Percentiles rank a stretch among this genome's conserved stretches.
Evolutionary conservation across 1,140 invertebrate genomes (phyloP).

Genomic region (Drosophila tristis): DNA sequence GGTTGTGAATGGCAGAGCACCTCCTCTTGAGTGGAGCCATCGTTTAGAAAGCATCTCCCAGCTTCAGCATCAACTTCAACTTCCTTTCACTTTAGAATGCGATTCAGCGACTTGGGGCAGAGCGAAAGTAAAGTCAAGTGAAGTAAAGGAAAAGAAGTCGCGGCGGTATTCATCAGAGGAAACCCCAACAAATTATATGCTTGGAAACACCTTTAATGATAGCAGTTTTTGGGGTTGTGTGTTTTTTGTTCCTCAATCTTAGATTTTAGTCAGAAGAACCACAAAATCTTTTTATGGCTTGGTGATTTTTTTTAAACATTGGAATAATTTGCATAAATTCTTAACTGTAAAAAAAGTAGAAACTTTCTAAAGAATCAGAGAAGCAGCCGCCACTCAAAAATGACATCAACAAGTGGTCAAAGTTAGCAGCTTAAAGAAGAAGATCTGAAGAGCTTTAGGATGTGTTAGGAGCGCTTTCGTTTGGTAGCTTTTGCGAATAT

Average conservation of each 20-base stretch:
- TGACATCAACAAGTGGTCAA: slow-evolving; percentile 66
- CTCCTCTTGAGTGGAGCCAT: slow-evolving; percentile 25
- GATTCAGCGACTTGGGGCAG: slow-evolving; percentile 12
- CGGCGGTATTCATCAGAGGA: background rate
- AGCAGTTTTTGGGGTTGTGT: slow-evolving; percentile 16
- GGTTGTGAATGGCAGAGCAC: slow-evolving; percentile 55
- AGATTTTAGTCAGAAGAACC: background rate
- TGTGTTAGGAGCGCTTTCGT: slow-evolving; percentile 21
- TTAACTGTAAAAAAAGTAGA: slow-evolving; percentile 10
- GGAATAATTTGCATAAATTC: slow-evolving; percentile 42
- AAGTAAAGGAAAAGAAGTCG: slow-evolving; percentile 15
- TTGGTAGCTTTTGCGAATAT: slow-evolving; percentile 19
- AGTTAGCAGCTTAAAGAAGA: background rate
- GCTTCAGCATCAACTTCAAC: slow-evolving; percentile 22
- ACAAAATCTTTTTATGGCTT: slow-evolving; percentile 32
- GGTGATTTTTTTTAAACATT: slow-evolving; percentile 1
- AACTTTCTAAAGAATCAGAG: slow-evolving; percentile 39
- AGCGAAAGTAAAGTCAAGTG: slow-evolving; percentile 56
- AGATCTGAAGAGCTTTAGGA: slow-evolving; percentile 41
- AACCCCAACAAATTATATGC: slow-evolving; percentile 10
- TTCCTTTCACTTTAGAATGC: slow-evolving; percentile 76
- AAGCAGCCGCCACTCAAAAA: slow-evolving; percentile 4
- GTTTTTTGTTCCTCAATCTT: slow-evolving; percentile 26
- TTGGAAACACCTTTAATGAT: slow-evolving; percentile 16
- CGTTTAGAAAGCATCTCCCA: slow-evolving; percentile 63